Percentiles rank a stretch among this genome's conserved stretches.
phyloP scores from a whole-genome alignment of 2,888 invertebrate genomes.

The Megaustenia siamemsis region DNA sequence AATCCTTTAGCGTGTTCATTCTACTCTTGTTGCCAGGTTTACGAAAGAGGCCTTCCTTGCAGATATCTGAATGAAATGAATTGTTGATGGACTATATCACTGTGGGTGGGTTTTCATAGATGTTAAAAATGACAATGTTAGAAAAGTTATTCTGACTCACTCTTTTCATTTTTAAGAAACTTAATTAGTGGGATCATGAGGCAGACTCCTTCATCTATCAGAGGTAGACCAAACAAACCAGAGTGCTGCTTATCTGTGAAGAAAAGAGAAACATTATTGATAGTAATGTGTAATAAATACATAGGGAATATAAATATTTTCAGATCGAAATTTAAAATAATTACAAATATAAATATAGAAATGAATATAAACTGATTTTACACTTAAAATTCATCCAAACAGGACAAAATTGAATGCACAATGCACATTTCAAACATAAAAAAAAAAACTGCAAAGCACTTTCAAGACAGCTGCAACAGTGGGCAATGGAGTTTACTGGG shows the following conservation, averaged over 20 bases:
- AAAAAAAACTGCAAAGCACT: too few relatives aligned
- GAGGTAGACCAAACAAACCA: constrained; percentile 39
- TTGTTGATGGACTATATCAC: background rate
- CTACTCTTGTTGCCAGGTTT: constrained; percentile 43
- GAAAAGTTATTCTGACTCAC: constrained; percentile 29
- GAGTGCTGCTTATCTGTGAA: constrained; percentile 20
- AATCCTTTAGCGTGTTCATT: constrained; percentile 39
- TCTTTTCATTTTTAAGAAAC: constrained; percentile 34
- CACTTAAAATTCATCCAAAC: too few relatives aligned
- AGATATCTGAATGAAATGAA: constrained; percentile 29
- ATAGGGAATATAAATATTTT: too few relatives aligned
- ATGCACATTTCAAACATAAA: too few relatives aligned
- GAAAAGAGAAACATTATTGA: background rate
- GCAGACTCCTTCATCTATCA: constrained; percentile 47
- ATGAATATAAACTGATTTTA: too few relatives aligned
- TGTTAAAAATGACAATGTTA: too few relatives aligned
- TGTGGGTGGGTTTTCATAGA: too few relatives aligned
- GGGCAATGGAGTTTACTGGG: too few relatives aligned
- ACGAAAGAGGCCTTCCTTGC: constrained; percentile 47
- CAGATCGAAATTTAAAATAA: too few relatives aligned
- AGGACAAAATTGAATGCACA: too few relatives aligned
- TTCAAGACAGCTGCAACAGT: too few relatives aligned
- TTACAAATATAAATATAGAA: too few relatives aligned
- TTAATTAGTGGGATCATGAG: constrained; percentile 44
- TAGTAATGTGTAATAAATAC: background rate